A percentile compares a stretch with the other conserved stretches of the same genome.
phyloP scores from a whole-genome alignment of 2,888 invertebrate species.

The Cheilosia scutellata region DNA sequence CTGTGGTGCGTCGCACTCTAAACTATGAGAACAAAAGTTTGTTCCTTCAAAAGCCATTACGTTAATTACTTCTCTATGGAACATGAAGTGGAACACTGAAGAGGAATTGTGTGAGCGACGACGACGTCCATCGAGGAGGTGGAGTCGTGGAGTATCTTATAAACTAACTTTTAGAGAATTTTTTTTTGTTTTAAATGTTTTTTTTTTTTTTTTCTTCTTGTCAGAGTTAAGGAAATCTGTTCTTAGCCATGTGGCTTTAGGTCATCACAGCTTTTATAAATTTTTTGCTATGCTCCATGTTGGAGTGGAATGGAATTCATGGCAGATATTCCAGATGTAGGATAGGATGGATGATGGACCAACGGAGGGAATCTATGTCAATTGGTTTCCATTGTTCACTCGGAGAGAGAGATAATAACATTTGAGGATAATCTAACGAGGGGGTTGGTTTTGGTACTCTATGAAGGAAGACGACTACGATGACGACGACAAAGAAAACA shows the following conservation, averaged over 20 bases:
- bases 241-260: conserved; percentile 69
- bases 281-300: conserved; percentile 1
- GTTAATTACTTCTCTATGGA: conserved; percentile 73
- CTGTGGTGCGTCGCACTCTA: conserved; percentile 27
- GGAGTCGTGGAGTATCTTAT: conserved; percentile 35
- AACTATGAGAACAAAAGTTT: conserved; percentile 75
- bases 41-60: conserved; percentile 75
- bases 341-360: conserved; percentile 15
- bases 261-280: conserved; percentile 53
- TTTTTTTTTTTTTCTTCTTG: conserved; percentile 29
- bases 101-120: conserved; percentile 45
- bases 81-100: conserved; percentile 69
- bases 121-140: conserved; percentile 1
- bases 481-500: conserved; percentile 51
- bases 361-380: conserved; percentile 64
- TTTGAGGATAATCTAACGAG: conserved; percentile 33
- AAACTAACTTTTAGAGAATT: conserved; percentile 51
- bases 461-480: background rate
- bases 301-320: conserved; percentile 19
- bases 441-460: background rate
- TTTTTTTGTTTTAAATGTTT: conserved; percentile 23
- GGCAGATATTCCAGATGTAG: conserved; percentile 29
- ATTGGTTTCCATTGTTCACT: conserved; percentile 59
- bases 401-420: conserved; percentile 24
- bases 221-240: conserved; percentile 64